Percentiles rank a stretch among this genome's conserved stretches.
phyloP scores from a whole-genome alignment of 2,797 vertebrate species.

The Mus spretus region DNA sequence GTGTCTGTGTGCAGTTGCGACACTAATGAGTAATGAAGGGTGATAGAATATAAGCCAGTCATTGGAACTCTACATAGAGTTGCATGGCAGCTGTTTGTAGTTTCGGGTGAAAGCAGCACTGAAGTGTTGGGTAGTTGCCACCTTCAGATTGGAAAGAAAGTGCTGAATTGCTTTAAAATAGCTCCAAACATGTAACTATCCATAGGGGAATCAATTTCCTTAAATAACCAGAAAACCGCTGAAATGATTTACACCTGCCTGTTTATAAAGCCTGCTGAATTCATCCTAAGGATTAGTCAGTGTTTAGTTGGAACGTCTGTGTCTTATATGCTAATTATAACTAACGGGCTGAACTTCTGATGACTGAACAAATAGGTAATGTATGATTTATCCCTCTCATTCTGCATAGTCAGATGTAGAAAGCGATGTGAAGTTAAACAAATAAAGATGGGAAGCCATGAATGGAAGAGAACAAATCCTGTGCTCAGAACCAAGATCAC shows the following conservation, averaged over 20 bases:
- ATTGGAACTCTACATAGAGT: slow-evolving; percentile 62
- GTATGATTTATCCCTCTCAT: not conserved
- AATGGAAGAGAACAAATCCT: slow-evolving; percentile 14
- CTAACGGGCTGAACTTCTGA: not conserved
- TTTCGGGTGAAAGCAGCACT: slow-evolving; percentile 33
- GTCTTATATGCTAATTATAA: slow-evolving; percentile 22
- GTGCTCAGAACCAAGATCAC: not conserved
- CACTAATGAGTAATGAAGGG: slow-evolving; percentile 67
- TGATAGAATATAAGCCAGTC: slow-evolving; percentile 71
- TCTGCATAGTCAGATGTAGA: not conserved
- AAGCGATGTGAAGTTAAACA: not conserved
- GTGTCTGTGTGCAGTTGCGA: slow-evolving; percentile 37
- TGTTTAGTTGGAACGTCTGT: slow-evolving; percentile 37
- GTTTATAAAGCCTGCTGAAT: slow-evolving; percentile 46
- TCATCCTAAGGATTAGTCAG: slow-evolving; percentile 55
- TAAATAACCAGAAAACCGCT: slow-evolving; percentile 58
- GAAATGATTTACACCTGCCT: slow-evolving; percentile 33
- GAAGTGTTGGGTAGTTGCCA: slow-evolving; percentile 60
- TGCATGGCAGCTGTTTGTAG: slow-evolving; percentile 34
- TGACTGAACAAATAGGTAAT: not conserved
- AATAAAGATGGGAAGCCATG: not conserved
- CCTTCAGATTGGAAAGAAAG: slow-evolving; percentile 75
- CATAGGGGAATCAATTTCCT: slow-evolving; percentile 59
- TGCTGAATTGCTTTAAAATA: slow-evolving; percentile 66
- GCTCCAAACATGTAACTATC: slow-evolving; percentile 67